Percentiles rank a stretch among this genome's conserved stretches.
phyloP scores from a whole-genome alignment of 2,888 invertebrate genomes.

The Acleris literana region DNA sequence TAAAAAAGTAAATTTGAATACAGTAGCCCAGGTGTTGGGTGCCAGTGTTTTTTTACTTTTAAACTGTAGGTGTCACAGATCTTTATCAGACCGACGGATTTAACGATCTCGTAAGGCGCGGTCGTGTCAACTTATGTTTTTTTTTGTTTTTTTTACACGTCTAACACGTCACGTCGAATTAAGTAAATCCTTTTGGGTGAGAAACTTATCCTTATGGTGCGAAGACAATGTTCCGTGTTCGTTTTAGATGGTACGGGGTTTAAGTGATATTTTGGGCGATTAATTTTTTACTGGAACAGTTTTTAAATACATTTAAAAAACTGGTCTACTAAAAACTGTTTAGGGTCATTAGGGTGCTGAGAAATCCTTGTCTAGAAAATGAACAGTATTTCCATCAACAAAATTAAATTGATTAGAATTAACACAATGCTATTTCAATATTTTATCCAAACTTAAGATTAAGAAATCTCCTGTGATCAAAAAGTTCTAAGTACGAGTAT shows the following conservation, averaged over 20 bases:
- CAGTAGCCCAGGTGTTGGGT: conserved; percentile 72
- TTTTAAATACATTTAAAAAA: no score
- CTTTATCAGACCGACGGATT: conserved; percentile 77
- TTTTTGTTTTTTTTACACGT: conserved; percentile 65
- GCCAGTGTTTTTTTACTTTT: conserved; percentile 58
- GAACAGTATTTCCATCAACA: no score
- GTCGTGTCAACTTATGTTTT: conserved; percentile 68
- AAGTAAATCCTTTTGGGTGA: conserved; percentile 74
- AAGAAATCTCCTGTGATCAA: no score
- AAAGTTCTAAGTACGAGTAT: no score
- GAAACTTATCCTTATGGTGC: conserved; percentile 66
- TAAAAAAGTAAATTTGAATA: conserved; percentile 75
- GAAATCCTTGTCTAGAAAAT: no score
- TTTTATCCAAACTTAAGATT: no score
- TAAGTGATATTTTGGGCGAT: conserved; percentile 18
- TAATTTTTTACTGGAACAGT: not conserved
- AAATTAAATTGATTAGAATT: no score
- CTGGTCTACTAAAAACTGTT: no score
- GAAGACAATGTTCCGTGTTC: conserved; percentile 48
- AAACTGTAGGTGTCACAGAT: conserved; percentile 76
- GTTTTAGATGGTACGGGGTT: conserved; percentile 30
- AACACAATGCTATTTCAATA: no score
- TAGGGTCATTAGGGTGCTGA: no score
- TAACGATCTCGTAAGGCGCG: conserved; percentile 77
- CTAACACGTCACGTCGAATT: conserved; percentile 79